phyloP scores from a whole-genome alignment of 2,888 invertebrate genomes.

The Diachrysia chrysitis region DNA sequence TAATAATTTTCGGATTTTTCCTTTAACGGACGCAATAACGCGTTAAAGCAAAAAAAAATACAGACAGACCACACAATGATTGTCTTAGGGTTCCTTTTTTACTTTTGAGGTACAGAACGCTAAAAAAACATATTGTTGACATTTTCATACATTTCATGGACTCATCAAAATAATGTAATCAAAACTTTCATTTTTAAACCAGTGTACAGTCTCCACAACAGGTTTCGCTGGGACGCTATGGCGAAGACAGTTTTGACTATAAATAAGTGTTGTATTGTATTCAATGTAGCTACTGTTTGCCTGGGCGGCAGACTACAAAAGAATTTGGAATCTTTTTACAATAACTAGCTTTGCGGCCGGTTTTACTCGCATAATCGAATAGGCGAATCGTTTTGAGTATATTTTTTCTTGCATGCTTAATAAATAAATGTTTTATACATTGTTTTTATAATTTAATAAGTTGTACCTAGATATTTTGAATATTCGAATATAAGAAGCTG shows the following conservation, averaged over 20 bases:
- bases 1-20: too few species aligned
- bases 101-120: too few species aligned
- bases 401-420: constrained; percentile 29
- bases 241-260: constrained; percentile 88
- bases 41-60: too few species aligned
- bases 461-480: constrained; percentile 23
- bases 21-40: too few species aligned
- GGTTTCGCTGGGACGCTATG: constrained; percentile 82
- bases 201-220: constrained; percentile 64
- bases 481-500: not conserved
- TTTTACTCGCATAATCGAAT: constrained; percentile 57
- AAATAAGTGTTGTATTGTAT: constrained; percentile 89
- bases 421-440: constrained; percentile 31
- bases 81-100: too few species aligned
- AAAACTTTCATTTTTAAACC: constrained; percentile 30
- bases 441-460: constrained; percentile 37
- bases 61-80: too few species aligned
- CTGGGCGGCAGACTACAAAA: constrained; percentile 84
- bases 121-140: too few species aligned
- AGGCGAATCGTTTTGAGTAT: constrained; percentile 52
- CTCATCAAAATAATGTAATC: not conserved
- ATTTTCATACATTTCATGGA: too few species aligned
- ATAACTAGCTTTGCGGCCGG: constrained; percentile 65
- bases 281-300: constrained; percentile 86
- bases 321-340: constrained; percentile 85